Percentiles rank a stretch among this genome's conserved stretches.
Conservation (phyloP, 2,113 vertebrate genomes). For the Numida meleagris region DNA sequence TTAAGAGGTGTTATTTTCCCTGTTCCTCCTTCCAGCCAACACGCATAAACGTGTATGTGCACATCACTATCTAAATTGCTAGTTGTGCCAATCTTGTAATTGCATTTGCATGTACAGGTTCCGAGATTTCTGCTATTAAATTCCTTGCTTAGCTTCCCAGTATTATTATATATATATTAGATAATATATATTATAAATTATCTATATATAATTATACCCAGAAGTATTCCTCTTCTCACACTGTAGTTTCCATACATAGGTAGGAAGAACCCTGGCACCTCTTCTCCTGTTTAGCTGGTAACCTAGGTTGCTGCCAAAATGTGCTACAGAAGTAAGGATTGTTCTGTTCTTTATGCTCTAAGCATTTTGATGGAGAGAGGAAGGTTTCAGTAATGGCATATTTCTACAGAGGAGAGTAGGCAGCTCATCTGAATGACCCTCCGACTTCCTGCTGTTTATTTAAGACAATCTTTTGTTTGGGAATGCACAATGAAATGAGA, state of each 20-base stretch:
- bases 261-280: constrained; percentile 15
- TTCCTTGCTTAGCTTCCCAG: not conserved
- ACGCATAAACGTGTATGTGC: constrained; percentile 12
- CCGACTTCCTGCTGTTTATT: not conserved
- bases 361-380: not conserved
- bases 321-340: not conserved
- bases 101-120: not conserved
- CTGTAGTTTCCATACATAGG: constrained; percentile 36
- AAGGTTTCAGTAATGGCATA: not conserved
- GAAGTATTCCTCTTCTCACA: not conserved
- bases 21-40: constrained; percentile 3
- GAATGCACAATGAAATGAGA: not conserved
- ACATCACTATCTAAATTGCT: not conserved
- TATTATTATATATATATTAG: too few species aligned
- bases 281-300: not conserved
- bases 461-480: not conserved
- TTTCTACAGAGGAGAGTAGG: not conserved
- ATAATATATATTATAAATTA: too few species aligned
- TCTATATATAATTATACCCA: too few species aligned
- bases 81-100: not conserved
- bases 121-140: not conserved
- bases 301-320: not conserved
- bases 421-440: not conserved
- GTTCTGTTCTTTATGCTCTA: not conserved
- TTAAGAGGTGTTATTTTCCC: not conserved